A percentile compares a stretch with the other conserved stretches of the same genome.
Evolutionary conservation across 2,888 invertebrate species (phyloP).

Genomic region (Oligia strigilis): DNA sequence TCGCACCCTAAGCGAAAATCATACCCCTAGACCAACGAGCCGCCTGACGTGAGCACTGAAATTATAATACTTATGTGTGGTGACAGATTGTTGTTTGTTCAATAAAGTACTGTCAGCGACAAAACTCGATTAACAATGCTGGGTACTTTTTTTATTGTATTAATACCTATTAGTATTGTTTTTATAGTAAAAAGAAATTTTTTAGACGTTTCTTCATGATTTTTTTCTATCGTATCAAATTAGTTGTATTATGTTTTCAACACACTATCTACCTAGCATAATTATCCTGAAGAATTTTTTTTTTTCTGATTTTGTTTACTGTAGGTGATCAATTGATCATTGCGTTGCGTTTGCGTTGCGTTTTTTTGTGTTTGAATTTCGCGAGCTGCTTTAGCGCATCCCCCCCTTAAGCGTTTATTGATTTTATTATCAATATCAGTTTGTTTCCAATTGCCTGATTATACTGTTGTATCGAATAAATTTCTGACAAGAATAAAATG

Average conservation of each 20-base stretch:
- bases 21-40: conserved; percentile 91
- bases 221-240: too few species aligned
- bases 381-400: too few species aligned
- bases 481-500: not conserved
- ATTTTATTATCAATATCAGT: not conserved
- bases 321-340: too few species aligned
- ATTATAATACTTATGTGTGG: not conserved
- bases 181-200: too few species aligned
- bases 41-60: conserved; percentile 43
- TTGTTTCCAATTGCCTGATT: not conserved
- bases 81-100: not conserved
- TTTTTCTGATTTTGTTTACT: too few species aligned
- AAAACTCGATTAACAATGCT: not conserved
- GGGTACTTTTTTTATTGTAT: not conserved
- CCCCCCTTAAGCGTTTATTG: not conserved
- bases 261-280: too few species aligned
- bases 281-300: too few species aligned
- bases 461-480: not conserved
- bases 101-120: not conserved
- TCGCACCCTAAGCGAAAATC: conserved; percentile 91
- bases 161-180: too few species aligned
- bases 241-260: too few species aligned
- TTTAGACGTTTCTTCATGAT: too few species aligned
- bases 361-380: too few species aligned
- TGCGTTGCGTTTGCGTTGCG: too few species aligned